Evolutionary conservation across 2,888 invertebrate genomes (phyloP).

Genomic region (Polyommatus icarus): DNA sequence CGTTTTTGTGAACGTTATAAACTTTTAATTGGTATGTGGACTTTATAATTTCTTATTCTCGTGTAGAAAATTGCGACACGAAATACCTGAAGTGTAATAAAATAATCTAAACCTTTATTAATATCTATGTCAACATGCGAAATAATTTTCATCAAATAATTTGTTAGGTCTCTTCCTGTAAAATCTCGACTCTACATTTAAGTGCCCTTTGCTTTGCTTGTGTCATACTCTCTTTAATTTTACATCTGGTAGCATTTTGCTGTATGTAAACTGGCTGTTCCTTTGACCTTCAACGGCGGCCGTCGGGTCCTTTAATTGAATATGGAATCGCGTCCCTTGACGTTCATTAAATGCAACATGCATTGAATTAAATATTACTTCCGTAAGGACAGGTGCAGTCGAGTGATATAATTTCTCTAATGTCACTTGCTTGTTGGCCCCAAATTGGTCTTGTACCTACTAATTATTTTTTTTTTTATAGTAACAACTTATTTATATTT

Average conservation of each 20-base stretch:
- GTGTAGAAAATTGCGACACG: background rate
- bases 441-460: background rate
- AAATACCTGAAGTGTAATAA: background rate
- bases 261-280: background rate
- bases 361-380: background rate
- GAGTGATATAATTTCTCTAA: background rate
- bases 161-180: background rate
- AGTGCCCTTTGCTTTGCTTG: background rate
- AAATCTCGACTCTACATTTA: background rate
- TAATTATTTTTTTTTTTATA: too few relatives aligned
- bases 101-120: background rate
- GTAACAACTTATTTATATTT: too few relatives aligned
- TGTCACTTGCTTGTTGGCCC: background rate
- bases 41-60: background rate
- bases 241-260: background rate
- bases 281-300: background rate
- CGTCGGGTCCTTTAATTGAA: background rate
- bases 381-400: background rate
- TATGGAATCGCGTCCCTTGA: slow-evolving; percentile 14
- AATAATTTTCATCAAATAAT: too few relatives aligned
- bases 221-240: background rate
- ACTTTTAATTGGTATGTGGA: background rate
- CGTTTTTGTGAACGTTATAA: slow-evolving; percentile 11
- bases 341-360: slow-evolving; percentile 14
- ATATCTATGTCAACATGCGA: too few relatives aligned